phyloP scores from a whole-genome alignment of 2,797 vertebrate species.

The Rhinoraja longicauda region DNA sequence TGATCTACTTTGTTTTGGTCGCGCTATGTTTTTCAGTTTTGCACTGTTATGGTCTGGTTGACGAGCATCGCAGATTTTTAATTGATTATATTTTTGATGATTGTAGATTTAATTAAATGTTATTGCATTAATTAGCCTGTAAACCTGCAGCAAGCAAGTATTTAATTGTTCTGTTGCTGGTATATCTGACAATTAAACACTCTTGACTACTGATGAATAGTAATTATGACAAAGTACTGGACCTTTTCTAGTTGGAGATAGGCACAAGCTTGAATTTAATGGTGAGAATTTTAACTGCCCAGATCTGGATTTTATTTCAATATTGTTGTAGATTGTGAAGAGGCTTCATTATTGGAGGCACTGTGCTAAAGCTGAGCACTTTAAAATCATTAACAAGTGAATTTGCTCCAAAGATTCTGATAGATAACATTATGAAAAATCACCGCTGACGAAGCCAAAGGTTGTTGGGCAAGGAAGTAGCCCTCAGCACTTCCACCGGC shows the following conservation, averaged over 20 bases:
- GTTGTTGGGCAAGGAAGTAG: background rate
- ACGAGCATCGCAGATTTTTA: no score
- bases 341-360: background rate
- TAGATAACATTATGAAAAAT: background rate
- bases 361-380: background rate
- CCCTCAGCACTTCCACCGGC: background rate
- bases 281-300: background rate
- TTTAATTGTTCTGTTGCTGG: no score
- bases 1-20: no score
- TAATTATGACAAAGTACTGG: background rate
- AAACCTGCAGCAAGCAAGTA: no score
- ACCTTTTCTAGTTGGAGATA: background rate
- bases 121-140: no score
- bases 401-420: background rate
- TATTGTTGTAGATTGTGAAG: background rate
- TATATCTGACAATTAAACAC: no score
- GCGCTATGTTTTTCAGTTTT: no score
- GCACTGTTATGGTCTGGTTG: no score
- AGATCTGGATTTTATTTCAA: background rate
- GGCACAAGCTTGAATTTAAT: background rate
- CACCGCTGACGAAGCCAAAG: background rate
- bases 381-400: background rate
- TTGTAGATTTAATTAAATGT: no score
- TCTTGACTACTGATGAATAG: background rate
- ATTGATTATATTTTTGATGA: no score